Evolutionary conservation across 2,797 vertebrate species (phyloP), one percentile per base, ranked within the genome.

Genomic region (Falco biarmicus): DNA sequence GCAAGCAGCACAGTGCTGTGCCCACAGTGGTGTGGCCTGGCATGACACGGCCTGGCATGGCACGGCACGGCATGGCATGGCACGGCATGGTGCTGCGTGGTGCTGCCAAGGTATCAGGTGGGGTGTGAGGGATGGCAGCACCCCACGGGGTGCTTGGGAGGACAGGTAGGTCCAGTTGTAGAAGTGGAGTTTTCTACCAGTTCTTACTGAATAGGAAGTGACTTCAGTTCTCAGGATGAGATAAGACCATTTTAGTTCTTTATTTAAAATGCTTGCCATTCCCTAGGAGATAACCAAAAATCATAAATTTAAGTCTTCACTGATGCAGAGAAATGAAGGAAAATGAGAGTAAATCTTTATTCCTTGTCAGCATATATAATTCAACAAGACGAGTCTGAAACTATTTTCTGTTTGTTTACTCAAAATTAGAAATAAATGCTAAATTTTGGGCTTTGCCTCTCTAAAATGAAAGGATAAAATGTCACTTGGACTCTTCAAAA

Each of bases 51-150:
- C 39, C 39, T 41, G 39, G 1, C 34, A 21, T 5, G 63, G 11
- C 0, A 1, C 32, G 64, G 4, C 41, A 13, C 11, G 11, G 1
- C 37, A 2, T 15, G 34, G 9, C 8, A 2, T 5, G 10, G 4
- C 9, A 29, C 13, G 34, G 4, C 14, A n/a, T 1, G 5, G 11
- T 45, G 41, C 41, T 61, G 47, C 8, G 2, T 22, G 5, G 25
- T 41, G 45, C 39, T 34, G 28, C 59, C 1, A 0, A 90, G 39
- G 8, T 34, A 20, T n/a, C 5, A 6, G 28, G 11, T 26, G 20
- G 24, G 8, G 14, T 53, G 20, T 20, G 15, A 76, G 29, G 10
- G 10, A 2, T 37, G 43, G 6, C 32, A 68, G 0, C 4, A 15
- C 6, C 37, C 32, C 13, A 51, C 3, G 0, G 34, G 13, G 21